Base-by-base conservation (phyloP, 2,113 vertebrate genomes). In the Clarias batrachus region DNA sequence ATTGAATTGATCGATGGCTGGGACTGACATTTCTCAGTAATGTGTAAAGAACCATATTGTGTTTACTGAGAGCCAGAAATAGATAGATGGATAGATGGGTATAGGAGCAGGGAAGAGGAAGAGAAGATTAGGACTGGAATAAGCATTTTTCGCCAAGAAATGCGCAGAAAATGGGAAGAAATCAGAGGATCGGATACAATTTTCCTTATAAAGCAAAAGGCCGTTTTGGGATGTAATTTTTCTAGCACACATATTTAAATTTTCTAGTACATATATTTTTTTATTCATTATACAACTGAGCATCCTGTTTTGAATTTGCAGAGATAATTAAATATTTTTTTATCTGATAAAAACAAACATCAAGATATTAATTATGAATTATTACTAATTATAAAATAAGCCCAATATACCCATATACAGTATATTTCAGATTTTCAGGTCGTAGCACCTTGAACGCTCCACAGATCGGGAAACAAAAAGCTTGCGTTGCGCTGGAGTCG, bases 41-140 rank as follows among this genome's bases (percentile, higher is more conserved):
- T 93, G 92, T 93, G 94, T 92, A 93, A 94, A 93, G 78, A 94
- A 92, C 93, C 91, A 93, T 93, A 93, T 93, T 93, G 92, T 93
- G 92, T 94, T 93, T 93, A 90, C 92, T 89, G 57, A 90, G 84
- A 60, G 78, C 84, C 84, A 90, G 78, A 88, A 82, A 82, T 80
- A 76, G 85, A 87, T 83, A 83, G 62, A 88, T 83, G 79, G 86
- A 84, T 77, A n/a, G 33, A 60, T 68, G 81, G 78, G 60, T 19
- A 23, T 41, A 25, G 84, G 17, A 41, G 25, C 33, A 9, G 3
- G 10, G 16, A 66, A 52, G 25, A 3, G 8, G 17, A 62, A 21
- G 71, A 11, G 9, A 25, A 48, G 21, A 73, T 10, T 0, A 7
- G 73, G 2, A 48, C 3, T 14, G 21, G 37, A 74, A 76, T 52